Percentiles rank a stretch among this genome's conserved stretches.
Evolutionary conservation across 2,797 vertebrate species (phyloP).

Genomic region (Bradypodion ventrale): DNA sequence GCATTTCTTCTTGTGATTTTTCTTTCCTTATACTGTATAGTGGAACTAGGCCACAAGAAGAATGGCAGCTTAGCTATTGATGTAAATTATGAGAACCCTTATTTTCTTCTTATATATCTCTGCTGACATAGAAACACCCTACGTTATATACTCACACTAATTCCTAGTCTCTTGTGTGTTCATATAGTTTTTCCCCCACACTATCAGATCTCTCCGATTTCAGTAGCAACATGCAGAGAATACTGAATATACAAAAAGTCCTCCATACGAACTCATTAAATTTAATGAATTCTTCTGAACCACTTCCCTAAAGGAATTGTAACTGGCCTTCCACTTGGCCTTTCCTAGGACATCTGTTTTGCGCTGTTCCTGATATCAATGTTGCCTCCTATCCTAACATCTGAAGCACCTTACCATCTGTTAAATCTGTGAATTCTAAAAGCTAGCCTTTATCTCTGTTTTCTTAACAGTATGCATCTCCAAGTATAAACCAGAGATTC

Average conservation of each 20-base stretch:
- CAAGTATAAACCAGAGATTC: neutral
- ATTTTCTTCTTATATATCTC: neutral
- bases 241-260: neutral
- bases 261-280: slow-evolving; percentile 13
- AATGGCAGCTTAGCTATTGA: neutral
- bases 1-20: neutral
- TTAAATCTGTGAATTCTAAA: neutral
- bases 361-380: neutral
- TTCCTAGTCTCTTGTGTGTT: neutral
- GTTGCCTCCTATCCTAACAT: neutral
- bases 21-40: neutral
- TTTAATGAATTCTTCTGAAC: slow-evolving; percentile 23
- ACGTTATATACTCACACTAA: neutral
- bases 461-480: slow-evolving; percentile 6
- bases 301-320: slow-evolving; percentile 9
- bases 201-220: slow-evolving; percentile 3
- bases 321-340: neutral
- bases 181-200: neutral
- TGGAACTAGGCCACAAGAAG: neutral
- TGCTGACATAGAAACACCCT: neutral
- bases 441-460: neutral
- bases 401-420: slow-evolving; percentile 20
- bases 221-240: neutral
- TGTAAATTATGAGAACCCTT: neutral
- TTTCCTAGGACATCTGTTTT: slow-evolving; percentile 18